Evolutionary conservation across 2,888 invertebrate genomes (phyloP).

Genomic region (Leucania comma): DNA sequence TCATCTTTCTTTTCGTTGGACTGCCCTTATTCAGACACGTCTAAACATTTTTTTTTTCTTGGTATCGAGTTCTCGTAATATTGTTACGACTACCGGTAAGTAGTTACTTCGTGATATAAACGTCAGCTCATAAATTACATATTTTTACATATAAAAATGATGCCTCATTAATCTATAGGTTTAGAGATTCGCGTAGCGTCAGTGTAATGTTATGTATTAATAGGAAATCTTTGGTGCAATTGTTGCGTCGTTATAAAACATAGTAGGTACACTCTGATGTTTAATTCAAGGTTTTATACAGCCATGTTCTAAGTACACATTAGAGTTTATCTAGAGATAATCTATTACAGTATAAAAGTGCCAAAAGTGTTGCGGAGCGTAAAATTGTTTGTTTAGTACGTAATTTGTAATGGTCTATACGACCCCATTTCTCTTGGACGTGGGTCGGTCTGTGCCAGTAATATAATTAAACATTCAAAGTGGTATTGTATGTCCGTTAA

Average conservation of each 20-base stretch:
- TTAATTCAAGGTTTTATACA: background rate
- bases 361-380: background rate
- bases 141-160: background rate
- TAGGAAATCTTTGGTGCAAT: constrained; percentile 8
- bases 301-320: background rate
- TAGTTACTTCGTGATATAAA: background rate
- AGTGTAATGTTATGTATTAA: constrained; percentile 3
- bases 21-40: background rate
- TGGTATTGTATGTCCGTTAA: constrained; percentile 2
- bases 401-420: constrained; percentile 11
- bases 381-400: constrained; percentile 8
- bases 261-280: background rate
- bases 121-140: background rate
- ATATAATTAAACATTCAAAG: constrained; percentile 16
- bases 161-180: background rate
- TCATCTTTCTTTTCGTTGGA: background rate
- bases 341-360: too few relatives aligned
- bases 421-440: constrained; percentile 12
- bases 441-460: background rate
- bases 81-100: background rate
- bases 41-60: background rate
- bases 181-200: background rate
- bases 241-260: background rate
- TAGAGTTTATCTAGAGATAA: background rate
- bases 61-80: background rate